Evolutionary conservation across 2,888 invertebrate species (phyloP), one percentile per base, ranked within the genome.

Genomic region (Troides aeacus): DNA sequence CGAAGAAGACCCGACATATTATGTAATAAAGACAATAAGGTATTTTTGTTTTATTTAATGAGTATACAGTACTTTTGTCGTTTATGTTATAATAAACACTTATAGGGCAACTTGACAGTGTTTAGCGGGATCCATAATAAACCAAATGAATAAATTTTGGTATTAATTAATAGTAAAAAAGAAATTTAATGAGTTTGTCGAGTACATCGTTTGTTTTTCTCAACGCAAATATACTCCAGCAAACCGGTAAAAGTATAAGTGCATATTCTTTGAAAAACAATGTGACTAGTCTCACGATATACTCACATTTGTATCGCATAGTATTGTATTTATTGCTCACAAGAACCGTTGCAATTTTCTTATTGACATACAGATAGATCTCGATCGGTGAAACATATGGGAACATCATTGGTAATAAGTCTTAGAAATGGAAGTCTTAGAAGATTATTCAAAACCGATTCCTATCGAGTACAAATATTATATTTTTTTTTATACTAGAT

Each of bases 201-300:
- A 23, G 12, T 6, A 23, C 23, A 23, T 58, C 10, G 12, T 58
- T 58, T 58, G 23, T 58, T 10, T 58, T 23, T 21, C 57, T 58
- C 8, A 23, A 58, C 4, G 23, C 23, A 58, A 58, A 23, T 10
- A 3, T 58, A n/a, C 8, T 58, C 57, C 36, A 36, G 36, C 50
- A 18, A n/a, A 6, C 36, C 53, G 53, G 53, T 39, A 66, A 56
- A 66, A 15, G 21, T 39, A 61, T 63, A 17, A 53, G n/a, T 21
- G 63, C 10, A 56, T 21, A 64, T 36, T 62, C 62, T 24, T 66
- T 53, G 53, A 36, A 58, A 46, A 60, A 66, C 61, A 23, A 53
- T 66, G 50, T 53, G 50, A 66, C 21, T 30, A 39, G 17, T 68
- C 68, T 21, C 68, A 68, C 68, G 58, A 63, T 63, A 23, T 50